Base-by-base conservation (phyloP, 2,113 vertebrate species). In the Sula dactylatra region DNA sequence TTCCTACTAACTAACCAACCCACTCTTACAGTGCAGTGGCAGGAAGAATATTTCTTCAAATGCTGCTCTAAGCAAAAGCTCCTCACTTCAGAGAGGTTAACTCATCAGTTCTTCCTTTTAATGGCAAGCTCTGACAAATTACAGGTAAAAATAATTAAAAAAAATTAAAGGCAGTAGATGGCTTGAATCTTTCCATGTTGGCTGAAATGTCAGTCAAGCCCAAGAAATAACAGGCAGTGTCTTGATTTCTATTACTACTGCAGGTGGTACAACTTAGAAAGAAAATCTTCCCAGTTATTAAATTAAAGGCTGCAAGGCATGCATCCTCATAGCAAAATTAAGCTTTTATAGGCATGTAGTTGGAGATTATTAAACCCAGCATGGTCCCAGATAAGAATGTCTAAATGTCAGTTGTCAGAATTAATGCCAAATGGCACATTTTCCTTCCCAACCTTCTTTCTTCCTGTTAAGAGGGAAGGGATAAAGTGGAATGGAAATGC, bases 321-420 rank as follows among this genome's bases (percentile, higher is more conserved):
- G 91, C 72, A 95, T 96, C 94, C 93, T 96, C 90, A 82, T 77
- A 93, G 95, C 81, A 97, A 96, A 97, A 97, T 96, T 95, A 97
- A 91, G 88, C 86, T 95, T 96, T 97, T 96, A 96, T 88, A 91
- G 86, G 65, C 93, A 70, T 90, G 78, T 96, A 96, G 89, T 88
- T 96, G 93, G 90, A 95, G 90, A 95, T 97, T 96, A 98, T 97
- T 97, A 97, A 97, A 94, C 92, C 70, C 97, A 97, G 96, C 94
- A 77, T 83, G 96, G 78, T 92, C 90, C 47, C 94, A 90, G 81
- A 92, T 95, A 96, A 95, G 79, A 95, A 95, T 71, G 61, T 61
- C 89, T 88, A 92, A 94, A 90, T 79, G 89, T 36, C 40, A 94
- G 81, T 90, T 77, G 62, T 93, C 71, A 87, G 86, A 96, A 96